Evolutionary conservation across 1,140 invertebrate species (phyloP).

Genomic region (Drosophila lacteicornis): DNA sequence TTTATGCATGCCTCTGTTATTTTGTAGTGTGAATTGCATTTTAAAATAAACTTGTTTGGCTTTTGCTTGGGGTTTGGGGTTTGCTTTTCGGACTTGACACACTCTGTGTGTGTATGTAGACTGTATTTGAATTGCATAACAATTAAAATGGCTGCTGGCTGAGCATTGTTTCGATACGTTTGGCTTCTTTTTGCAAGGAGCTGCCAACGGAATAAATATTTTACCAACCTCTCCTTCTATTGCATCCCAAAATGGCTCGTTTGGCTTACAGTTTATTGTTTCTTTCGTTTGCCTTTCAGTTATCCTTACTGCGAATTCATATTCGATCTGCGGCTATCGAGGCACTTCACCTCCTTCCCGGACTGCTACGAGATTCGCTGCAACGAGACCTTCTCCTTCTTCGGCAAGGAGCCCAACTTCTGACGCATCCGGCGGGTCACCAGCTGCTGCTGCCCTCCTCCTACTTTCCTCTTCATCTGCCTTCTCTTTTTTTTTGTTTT

Average conservation of each 20-base stretch:
- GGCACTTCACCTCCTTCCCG: slow-evolving; percentile 77
- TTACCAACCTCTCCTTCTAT: slow-evolving; percentile 2
- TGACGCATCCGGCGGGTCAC: slow-evolving; percentile 13
- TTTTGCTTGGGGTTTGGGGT: slow-evolving; percentile 23
- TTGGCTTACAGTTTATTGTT: slow-evolving; percentile 1
- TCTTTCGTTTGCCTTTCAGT: slow-evolving; percentile 51
- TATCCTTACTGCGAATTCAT: slow-evolving; percentile 83
- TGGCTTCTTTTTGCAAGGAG: slow-evolving; percentile 23
- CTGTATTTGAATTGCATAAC: slow-evolving; percentile 71
- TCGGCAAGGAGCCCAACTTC: slow-evolving; percentile 62
- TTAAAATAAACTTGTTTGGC: slow-evolving; percentile 68
- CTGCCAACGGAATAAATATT: slow-evolving; percentile 39
- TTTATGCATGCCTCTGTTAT: slow-evolving; percentile 70
- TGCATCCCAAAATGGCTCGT: not conserved
- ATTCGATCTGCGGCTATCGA: slow-evolving; percentile 80
- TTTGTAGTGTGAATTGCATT: slow-evolving; percentile 76
- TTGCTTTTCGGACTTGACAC: slow-evolving; percentile 35
- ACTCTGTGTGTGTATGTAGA: not conserved
- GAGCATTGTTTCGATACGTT: slow-evolving; percentile 45
- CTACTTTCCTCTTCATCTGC: not conserved
- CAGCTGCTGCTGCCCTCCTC: not conserved
- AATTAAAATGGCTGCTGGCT: slow-evolving; percentile 73
- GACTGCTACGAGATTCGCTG: slow-evolving; percentile 82
- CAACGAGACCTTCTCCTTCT: slow-evolving; percentile 82
- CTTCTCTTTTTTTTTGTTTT: not conserved